Conservation (phyloP, 2,797 vertebrate species). For the Ceyx erithaca region DNA sequence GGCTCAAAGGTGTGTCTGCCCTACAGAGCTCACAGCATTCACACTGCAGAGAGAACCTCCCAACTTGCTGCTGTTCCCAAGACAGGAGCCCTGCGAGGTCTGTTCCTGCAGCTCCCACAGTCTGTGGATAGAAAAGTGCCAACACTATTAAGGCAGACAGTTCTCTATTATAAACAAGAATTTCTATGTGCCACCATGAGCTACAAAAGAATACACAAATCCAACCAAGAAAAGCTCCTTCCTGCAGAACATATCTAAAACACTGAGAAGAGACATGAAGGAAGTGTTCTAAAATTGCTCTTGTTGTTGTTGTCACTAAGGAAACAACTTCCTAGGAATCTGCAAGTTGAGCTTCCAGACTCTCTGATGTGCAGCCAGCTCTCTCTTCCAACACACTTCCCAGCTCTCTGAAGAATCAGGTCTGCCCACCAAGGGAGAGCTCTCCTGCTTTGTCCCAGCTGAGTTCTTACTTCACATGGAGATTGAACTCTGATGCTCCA, state of each 20-base stretch:
- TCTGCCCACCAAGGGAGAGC: not conserved
- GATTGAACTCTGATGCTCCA: not conserved
- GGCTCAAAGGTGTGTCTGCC: not conserved
- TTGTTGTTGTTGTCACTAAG: conserved; percentile 44
- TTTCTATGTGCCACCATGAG: not conserved
- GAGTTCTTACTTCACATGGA: not conserved
- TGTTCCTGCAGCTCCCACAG: not conserved
- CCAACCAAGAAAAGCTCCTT: not conserved
- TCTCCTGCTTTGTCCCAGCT: not conserved
- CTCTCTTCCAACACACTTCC: not conserved
- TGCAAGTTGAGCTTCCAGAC: not conserved
- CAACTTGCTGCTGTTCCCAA: not conserved
- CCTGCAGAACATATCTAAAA: not conserved
- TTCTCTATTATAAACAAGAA: not conserved
- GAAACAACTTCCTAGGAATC: conserved; percentile 32
- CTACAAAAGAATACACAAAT: not conserved
- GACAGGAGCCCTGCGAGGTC: not conserved
- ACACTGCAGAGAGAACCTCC: not conserved
- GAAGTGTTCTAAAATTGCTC: conserved; percentile 19
- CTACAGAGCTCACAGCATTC: not conserved
- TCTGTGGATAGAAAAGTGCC: not conserved
- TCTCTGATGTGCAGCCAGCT: not conserved
- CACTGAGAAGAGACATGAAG: not conserved
- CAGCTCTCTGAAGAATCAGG: not conserved
- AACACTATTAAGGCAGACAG: not conserved